These are phyloP conservation scores for Orgyia antiqua DNA, from an alignment of 2,888 invertebrate species.

Conservation along the genomic window DNA sequence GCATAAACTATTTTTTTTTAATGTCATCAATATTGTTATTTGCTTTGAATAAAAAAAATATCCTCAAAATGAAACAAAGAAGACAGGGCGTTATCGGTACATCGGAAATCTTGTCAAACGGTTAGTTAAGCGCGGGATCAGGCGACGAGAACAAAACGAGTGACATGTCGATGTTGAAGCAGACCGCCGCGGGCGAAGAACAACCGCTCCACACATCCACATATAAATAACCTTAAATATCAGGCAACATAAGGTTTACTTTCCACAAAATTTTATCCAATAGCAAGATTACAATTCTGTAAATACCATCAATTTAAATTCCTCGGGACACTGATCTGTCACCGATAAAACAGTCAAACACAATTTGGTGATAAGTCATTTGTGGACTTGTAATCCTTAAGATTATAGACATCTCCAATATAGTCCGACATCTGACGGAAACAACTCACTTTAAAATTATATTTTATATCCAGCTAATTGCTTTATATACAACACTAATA, in stretches of 20 bases:
- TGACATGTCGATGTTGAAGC: conserved; percentile 37
- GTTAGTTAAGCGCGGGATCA: conserved; percentile 73
- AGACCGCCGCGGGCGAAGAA: conserved; percentile 32
- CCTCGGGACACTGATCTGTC: conserved; percentile 72
- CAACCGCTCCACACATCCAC: conserved; percentile 8
- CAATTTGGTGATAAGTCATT: conserved; percentile 69
- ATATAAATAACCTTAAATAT: conserved; percentile 6
- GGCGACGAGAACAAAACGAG: conserved; percentile 69
- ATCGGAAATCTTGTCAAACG: conserved; percentile 73
- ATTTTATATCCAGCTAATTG: conserved; percentile 33
- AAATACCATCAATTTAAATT: conserved; percentile 64
- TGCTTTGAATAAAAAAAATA: no score
- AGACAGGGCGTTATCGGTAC: conserved; percentile 29
- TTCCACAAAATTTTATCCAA: conserved; percentile 11
- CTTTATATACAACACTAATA: conserved; percentile 38
- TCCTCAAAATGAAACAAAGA: conserved; percentile 20
- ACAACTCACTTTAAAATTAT: conserved; percentile 31
- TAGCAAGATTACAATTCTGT: conserved; percentile 34
- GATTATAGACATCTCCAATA: conserved; percentile 51
- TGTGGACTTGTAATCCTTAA: conserved; percentile 60
- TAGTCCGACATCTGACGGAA: conserved; percentile 23
- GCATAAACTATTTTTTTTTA: no score
- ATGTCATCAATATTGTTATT: no score
- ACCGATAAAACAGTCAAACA: conserved; percentile 66
- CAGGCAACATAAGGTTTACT: conserved; percentile 27